A percentile compares a stretch with the other conserved stretches of the same genome.
phyloP scores from a whole-genome alignment of 1,140 invertebrate genomes.

The Hyphantria cunea region DNA sequence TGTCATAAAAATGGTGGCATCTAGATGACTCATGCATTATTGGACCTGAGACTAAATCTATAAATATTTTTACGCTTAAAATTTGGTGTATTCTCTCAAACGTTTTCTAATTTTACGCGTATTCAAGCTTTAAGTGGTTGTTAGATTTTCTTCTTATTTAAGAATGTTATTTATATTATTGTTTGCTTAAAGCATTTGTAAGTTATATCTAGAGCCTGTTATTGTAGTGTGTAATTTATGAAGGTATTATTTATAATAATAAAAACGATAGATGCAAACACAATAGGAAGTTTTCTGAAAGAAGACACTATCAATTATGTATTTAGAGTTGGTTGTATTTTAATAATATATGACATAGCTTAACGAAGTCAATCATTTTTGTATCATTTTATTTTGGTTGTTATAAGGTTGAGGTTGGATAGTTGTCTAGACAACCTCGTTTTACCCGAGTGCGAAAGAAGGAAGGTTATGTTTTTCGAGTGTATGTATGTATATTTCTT shows the following conservation, averaged over 20 bases:
- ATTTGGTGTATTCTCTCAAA: slow-evolving; percentile 3
- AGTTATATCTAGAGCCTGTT: slow-evolving; percentile 1
- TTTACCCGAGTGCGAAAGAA: too few relatives aligned
- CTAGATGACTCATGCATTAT: not conserved
- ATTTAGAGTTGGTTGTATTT: too few relatives aligned
- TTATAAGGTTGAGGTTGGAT: too few relatives aligned
- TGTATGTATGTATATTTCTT: too few relatives aligned
- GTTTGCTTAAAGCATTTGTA: slow-evolving; percentile 10
- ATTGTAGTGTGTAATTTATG: not conserved
- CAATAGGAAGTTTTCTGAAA: too few relatives aligned
- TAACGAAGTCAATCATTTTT: too few relatives aligned
- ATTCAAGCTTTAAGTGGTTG: slow-evolving; percentile 17
- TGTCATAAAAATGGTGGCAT: not conserved
- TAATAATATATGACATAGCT: too few relatives aligned
- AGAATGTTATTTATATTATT: slow-evolving; percentile 8
- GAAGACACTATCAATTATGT: too few relatives aligned
- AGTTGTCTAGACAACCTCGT: too few relatives aligned
- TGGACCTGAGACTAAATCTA: slow-evolving; percentile 17
- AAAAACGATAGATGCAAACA: not conserved
- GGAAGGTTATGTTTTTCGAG: too few relatives aligned
- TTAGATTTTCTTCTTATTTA: slow-evolving; percentile 28
- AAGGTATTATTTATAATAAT: not conserved
- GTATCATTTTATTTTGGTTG: too few relatives aligned
- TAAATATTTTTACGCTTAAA: slow-evolving; percentile 17
- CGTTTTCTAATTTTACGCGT: slow-evolving; percentile 3